Evolutionary conservation across 2,113 vertebrate genomes (phyloP), one percentile per base, ranked within the genome.

Genomic region (Alectura lathami): DNA sequence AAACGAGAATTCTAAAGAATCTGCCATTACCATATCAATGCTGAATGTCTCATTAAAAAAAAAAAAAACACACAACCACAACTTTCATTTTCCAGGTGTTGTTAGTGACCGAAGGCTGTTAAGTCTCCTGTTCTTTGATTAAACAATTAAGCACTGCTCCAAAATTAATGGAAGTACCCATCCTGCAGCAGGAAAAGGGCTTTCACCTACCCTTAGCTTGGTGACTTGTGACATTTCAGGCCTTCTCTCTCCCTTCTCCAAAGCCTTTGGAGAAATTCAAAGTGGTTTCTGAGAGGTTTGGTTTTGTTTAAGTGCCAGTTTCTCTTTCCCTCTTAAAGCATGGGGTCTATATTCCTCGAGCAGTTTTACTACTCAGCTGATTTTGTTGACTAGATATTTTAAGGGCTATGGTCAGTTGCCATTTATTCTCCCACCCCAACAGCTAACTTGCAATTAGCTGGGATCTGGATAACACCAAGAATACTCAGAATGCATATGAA

Each of bases 1-100:
- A 70, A 94, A 70, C 82, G 43, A 95, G 89, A 96, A 60, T 57
- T 73, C 54, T 84, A 36, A 79, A 86, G 69, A 84, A 79, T 92
- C 59, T 87, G 18, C 38, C 40, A 89, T 73, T 82, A 42, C 17
- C 27, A 79, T 21, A 62, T 40, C 82, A 86, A 86, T 92, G 36
- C 30, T 84, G 42, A 88, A 89, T 76, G 78, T 48, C 7, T 64
- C 11, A 30, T 77, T 75, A 12, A 6, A n/a, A 63, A 88, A 85
- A 51, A 57, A 69, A 20, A 13, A n/a, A n/a, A n/a, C n/a, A n/a
- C n/a, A n/a, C n/a, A n/a, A n/a, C n/a, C n/a, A n/a, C n/a, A 9
- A 8, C 30, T 45, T 64, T 20, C 13, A 5, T 77, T 92, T 94
- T 95, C 40, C 63, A 75, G 60, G 20, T 82, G 34, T 29, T 94